These are phyloP conservation scores for Talpa occidentalis DNA, from an alignment of 2,113 vertebrate species.

Conservation along the genomic window DNA sequence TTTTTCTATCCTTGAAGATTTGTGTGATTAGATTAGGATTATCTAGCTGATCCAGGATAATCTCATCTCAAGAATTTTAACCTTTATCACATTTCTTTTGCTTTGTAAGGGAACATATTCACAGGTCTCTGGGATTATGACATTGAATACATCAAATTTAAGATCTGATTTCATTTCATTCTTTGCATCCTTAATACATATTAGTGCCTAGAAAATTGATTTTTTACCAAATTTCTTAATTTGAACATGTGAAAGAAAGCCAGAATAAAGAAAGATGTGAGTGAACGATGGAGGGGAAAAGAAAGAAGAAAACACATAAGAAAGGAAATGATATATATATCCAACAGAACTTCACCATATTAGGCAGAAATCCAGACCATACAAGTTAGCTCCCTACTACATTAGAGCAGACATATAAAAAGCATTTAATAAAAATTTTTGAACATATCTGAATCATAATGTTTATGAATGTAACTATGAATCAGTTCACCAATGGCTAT, in stretches of 20 bases:
- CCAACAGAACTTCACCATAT: background rate
- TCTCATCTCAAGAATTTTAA: background rate
- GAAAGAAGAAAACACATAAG: background rate
- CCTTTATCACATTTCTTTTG: background rate
- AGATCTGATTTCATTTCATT: background rate
- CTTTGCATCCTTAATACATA: background rate
- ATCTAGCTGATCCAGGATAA: background rate
- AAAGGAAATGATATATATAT: background rate
- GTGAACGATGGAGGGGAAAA: background rate
- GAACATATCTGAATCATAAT: background rate
- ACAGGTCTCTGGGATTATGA: background rate
- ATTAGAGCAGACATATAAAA: background rate
- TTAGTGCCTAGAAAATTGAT: background rate
- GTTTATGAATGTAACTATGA: conserved; percentile 32
- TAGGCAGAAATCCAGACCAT: background rate
- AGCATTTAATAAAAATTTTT: background rate
- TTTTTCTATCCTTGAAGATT: background rate
- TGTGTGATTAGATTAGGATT: background rate
- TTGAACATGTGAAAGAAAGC: background rate
- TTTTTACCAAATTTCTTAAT: background rate
- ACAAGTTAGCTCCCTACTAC: background rate
- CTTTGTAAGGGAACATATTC: background rate
- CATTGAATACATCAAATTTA: background rate
- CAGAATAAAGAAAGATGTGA: background rate
- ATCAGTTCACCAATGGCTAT: background rate